These are phyloP conservation scores for Eristalis intricaria DNA, from an alignment of 2,888 invertebrate species.

Conservation along the genomic window DNA sequence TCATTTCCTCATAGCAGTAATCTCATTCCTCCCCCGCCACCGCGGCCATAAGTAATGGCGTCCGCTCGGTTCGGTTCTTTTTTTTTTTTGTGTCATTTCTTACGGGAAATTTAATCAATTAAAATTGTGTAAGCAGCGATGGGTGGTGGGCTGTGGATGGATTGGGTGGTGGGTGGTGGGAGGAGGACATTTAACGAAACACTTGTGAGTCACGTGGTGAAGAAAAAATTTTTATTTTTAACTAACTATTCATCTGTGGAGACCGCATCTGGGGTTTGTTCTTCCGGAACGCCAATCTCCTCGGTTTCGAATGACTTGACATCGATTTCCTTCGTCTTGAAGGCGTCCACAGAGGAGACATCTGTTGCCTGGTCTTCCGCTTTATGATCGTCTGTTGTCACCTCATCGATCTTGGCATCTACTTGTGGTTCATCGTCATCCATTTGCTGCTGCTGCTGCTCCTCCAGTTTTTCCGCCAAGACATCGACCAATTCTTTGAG, in stretches of 20 bases:
- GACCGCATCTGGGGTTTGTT: slow-evolving; percentile 24
- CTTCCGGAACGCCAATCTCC: slow-evolving; percentile 47
- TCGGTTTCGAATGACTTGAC: slow-evolving; percentile 52
- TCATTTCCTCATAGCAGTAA: slow-evolving; percentile 46
- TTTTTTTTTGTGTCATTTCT: slow-evolving; percentile 16
- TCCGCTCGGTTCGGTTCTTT: neutral
- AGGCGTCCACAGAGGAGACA: slow-evolving; percentile 52
- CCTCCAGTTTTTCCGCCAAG: slow-evolving; percentile 43
- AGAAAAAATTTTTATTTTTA: slow-evolving; percentile 37
- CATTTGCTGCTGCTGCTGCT: neutral
- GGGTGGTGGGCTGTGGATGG: neutral
- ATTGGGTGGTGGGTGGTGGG: neutral
- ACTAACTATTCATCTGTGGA: slow-evolving; percentile 50
- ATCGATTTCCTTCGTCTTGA: slow-evolving; percentile 59
- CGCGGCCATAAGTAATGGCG: slow-evolving; percentile 8
- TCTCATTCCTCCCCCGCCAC: neutral
- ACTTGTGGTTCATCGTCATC: neutral
- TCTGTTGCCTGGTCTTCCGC: slow-evolving; percentile 44
- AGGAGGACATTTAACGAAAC: slow-evolving; percentile 8
- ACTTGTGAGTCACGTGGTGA: slow-evolving; percentile 38
- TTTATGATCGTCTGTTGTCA: slow-evolving; percentile 16
- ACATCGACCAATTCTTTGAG: slow-evolving; percentile 46
- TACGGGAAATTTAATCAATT: slow-evolving; percentile 67
- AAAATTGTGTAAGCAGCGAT: slow-evolving; percentile 39
- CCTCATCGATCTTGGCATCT: neutral